Conservation (phyloP, 2,797 vertebrate species). For the Antennarius maculatus region DNA sequence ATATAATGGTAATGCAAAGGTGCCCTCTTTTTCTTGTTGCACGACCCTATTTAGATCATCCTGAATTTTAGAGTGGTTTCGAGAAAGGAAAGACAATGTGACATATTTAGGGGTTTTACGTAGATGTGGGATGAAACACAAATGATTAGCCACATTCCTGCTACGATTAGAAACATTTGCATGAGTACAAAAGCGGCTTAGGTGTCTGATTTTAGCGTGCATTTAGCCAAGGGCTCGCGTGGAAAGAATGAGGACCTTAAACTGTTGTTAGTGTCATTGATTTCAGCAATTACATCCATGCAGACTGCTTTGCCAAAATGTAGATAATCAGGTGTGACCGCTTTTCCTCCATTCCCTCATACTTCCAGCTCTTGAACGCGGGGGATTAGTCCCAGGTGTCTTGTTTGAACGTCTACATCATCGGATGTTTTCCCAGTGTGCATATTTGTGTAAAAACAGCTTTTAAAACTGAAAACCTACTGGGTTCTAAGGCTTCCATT, state of each 20-base stretch:
- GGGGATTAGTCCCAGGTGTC: conserved; percentile 25
- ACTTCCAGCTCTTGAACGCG: neutral
- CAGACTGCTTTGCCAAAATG: neutral
- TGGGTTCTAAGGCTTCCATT: neutral
- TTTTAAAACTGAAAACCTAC: conserved; percentile 2
- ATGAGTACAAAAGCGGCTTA: conserved; percentile 15
- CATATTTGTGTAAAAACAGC: conserved; percentile 3
- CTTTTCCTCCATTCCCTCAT: conserved; percentile 19
- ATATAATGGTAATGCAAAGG: conserved; percentile 40
- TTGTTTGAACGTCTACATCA: neutral
- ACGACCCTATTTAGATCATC: conserved; percentile 4
- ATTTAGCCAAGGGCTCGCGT: conserved; percentile 4
- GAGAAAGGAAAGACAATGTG: neutral
- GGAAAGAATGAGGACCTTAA: conserved; percentile 19
- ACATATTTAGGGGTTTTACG: conserved; percentile 13
- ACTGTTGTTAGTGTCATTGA: conserved; percentile 20
- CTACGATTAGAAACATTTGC: conserved; percentile 34
- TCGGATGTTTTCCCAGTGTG: neutral
- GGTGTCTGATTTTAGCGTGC: conserved; percentile 30
- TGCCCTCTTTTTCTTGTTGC: conserved; percentile 15
- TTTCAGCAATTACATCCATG: conserved; percentile 6
- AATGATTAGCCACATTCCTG: conserved; percentile 25
- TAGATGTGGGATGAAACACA: conserved; percentile 1
- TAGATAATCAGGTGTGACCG: conserved; percentile 16
- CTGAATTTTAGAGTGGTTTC: conserved; percentile 14